These are phyloP conservation scores for Diorhabda elongata DNA, from an alignment of 1,140 invertebrate genomes.

Conservation along the genomic window DNA sequence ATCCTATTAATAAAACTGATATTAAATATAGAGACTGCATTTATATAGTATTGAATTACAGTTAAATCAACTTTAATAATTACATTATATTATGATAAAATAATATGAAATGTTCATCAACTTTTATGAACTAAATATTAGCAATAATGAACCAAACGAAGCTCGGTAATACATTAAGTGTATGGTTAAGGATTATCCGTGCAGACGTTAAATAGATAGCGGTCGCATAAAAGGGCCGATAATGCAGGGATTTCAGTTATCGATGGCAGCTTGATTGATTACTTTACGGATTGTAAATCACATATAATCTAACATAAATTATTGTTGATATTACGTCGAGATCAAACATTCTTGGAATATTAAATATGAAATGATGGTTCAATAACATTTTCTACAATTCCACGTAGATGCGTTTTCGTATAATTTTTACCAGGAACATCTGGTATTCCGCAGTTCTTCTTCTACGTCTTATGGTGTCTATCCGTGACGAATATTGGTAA, in stretches of 20 bases:
- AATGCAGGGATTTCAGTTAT: constrained; percentile 45
- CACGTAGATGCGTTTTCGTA: no score
- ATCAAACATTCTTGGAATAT: constrained; percentile 22
- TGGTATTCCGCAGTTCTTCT: no score
- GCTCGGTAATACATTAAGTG: constrained; percentile 9
- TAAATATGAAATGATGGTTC: constrained; percentile 7
- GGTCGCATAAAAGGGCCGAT: constrained; percentile 40
- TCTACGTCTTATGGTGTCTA: no score
- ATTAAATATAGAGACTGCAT: no score
- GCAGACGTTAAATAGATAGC: constrained; percentile 40
- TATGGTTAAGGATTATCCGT: constrained; percentile 37
- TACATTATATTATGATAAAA: no score
- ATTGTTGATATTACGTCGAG: constrained; percentile 30
- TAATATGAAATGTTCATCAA: no score
- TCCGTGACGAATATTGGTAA: no score
- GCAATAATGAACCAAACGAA: not conserved
- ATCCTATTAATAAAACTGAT: no score
- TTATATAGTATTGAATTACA: no score
- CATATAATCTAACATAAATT: constrained; percentile 41
- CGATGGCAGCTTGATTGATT: constrained; percentile 45
- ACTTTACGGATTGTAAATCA: constrained; percentile 45
- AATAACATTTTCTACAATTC: not conserved
- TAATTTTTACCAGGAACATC: no score
- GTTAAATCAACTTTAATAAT: no score
- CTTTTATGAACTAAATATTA: no score